Evolutionary conservation across 1,140 invertebrate genomes (phyloP), one percentile per base, ranked within the genome.

Genomic region (Drosophila pruinosa): DNA sequence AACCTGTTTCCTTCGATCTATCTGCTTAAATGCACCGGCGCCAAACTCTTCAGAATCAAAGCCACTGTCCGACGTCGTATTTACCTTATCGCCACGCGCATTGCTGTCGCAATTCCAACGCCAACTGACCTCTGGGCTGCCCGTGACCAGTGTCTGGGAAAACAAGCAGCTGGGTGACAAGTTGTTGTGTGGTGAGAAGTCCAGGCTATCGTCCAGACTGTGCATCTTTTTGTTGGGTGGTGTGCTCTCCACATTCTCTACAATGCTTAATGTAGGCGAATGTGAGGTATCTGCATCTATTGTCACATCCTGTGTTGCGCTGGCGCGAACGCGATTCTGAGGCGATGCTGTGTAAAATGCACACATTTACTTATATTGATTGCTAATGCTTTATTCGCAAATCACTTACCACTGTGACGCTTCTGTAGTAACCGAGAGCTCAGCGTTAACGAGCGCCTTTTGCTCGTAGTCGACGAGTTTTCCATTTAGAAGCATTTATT

Each of bases 111-210:
- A 75, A 15, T 79, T 77, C 89, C 89, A 90, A 8, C 86, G 82
- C 89, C 89, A 90, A 6, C 81, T 68, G 2, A 90, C 89, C 24
- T 90, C 89, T 2, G 89, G 89, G 56, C 89, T 90, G 15, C 89
- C 81, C 3, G 75, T 81, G 17, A 64, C 72, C 26, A 90, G 45
- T 3, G 89, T 89, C 39, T 90, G 89, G 1, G 89, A 90, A 19
- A 90, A 79, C 3, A 90, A 36, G 22, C 72, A 72, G 31, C 56
- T 82, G 6, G 89, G 89, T 10, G 89, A 90, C 8, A 83, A 61
- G 17, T 80, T 89, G 5, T 63, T 70, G 31, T 65, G 69, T 0
- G 85, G 81, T 10, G 85, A 89, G 39, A 88, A 89, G 4, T 90
- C 89, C 0, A 90, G 43, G 12, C 89, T 90, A 22, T 90, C 89